phyloP scores from a whole-genome alignment of 2,888 invertebrate genomes.

The Cyclophora punctaria region DNA sequence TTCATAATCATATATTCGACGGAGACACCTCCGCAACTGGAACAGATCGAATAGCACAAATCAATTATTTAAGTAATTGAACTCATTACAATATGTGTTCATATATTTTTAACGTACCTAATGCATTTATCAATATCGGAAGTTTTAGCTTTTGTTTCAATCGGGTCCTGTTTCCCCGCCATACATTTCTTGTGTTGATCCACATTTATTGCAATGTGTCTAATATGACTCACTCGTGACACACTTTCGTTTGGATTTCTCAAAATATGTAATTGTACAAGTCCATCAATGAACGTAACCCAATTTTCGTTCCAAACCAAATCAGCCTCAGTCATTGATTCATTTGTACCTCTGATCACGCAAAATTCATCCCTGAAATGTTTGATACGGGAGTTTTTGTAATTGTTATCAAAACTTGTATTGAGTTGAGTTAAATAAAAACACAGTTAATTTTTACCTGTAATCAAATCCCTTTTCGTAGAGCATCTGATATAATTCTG shows the following conservation, averaged over 20 bases:
- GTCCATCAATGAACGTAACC: conserved; percentile 86
- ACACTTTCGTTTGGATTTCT: conserved; percentile 74
- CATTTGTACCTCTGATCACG: conserved; percentile 22
- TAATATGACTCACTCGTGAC: conserved; percentile 71
- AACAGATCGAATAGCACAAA: conserved; percentile 1
- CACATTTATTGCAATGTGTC: conserved; percentile 23
- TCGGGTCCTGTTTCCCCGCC: not conserved
- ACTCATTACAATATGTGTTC: no score
- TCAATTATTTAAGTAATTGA: no score
- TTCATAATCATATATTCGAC: conserved; percentile 23
- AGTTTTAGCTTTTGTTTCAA: conserved; percentile 10
- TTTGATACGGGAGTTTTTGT: no score
- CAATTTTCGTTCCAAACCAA: conserved; percentile 82
- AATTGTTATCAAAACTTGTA: no score
- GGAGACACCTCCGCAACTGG: conserved; percentile 34
- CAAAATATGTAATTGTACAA: conserved; percentile 83
- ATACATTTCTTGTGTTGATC: conserved; percentile 13
- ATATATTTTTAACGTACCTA: conserved; percentile 13
- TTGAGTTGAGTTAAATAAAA: no score
- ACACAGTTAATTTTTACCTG: conserved; percentile 4
- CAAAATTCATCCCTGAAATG: conserved; percentile 33
- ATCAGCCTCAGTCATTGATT: conserved; percentile 30
- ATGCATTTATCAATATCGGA: conserved; percentile 14
- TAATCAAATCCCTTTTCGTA: conserved; percentile 4
- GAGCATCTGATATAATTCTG: no score